Evolutionary conservation across 2,797 vertebrate species (phyloP), one percentile per base, ranked within the genome.

Genomic region (Alauda arvensis): DNA sequence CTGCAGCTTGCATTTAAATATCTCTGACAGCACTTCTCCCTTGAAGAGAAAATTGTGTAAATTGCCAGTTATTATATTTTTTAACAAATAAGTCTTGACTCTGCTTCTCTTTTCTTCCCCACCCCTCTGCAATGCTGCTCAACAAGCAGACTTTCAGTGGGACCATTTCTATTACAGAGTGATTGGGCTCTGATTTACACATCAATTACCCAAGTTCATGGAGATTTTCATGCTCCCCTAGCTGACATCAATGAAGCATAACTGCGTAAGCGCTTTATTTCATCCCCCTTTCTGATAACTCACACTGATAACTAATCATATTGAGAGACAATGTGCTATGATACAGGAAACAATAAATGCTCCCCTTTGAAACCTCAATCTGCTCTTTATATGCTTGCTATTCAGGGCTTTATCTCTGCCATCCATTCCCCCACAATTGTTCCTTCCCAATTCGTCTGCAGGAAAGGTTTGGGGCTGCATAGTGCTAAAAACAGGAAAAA

Each of bases 171-270:
- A 96, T 97, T 97, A 96, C 89, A 75, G 92, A 96, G 93, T 96
- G 96, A 97, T 97, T 97, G 96, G 96, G 93, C 93, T 95, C 95
- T 97, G 96, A 97, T 97, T 97, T 97, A 96, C 93, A 96, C 96
- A 97, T 97, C 96, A 97, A 97, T 97, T 97, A 97, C 95, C 95
- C 92, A 96, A 95, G 94, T 96, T 97, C 92, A 93, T 96, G 93
- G 95, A 97, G 93, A 96, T 96, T 96, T 96, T 96, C 96, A 95
- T 96, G 96, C 95, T 97, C 94, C 94, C 96, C 90, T 96, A 94
- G 95, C 94, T 96, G 95, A 96, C 94, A 97, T 97, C 96, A 96
- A 95, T 96, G 96, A 95, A 95, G 91, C 95, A 88, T 94, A 96
- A 95, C 95, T 91, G 92, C 65, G 33, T 95, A 96, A 97, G 95